phyloP scores from a whole-genome alignment of 2,797 vertebrate genomes.

The Hyperoplus lanceolatus region DNA sequence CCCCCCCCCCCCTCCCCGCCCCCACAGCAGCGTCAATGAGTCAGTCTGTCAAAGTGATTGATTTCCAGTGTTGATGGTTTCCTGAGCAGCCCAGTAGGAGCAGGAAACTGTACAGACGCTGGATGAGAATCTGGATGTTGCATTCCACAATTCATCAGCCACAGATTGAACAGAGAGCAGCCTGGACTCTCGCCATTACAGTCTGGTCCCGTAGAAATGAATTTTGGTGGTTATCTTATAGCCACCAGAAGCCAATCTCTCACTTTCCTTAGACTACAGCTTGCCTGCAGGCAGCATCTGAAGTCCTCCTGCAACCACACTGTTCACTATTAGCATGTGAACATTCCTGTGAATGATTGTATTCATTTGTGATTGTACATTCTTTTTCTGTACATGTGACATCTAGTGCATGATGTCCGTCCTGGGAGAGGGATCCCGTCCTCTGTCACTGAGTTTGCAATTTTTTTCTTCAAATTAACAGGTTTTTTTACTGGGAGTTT shows the following conservation, averaged over 20 bases:
- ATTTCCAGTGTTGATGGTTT: constrained; percentile 52
- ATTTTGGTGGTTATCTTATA: constrained; percentile 26
- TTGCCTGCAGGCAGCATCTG: too few species aligned
- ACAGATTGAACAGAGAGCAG: constrained; percentile 39
- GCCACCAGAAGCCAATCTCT: background rate
- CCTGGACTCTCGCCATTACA: constrained; percentile 48
- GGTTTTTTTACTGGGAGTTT: too few species aligned
- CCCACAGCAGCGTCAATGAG: constrained; percentile 63
- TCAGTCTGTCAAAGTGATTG: constrained; percentile 66
- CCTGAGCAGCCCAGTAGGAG: constrained; percentile 29
- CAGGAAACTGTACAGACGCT: background rate
- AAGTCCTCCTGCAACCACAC: too few species aligned
- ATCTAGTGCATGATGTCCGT: too few species aligned
- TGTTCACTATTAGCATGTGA: too few species aligned
- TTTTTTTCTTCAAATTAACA: too few species aligned
- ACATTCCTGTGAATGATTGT: too few species aligned
- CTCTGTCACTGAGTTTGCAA: too few species aligned
- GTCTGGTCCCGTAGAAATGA: constrained; percentile 37
- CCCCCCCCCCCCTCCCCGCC: background rate
- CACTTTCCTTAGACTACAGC: background rate
- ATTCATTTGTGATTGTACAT: too few species aligned
- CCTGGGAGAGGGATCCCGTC: too few species aligned
- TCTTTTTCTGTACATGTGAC: too few species aligned
- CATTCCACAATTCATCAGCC: constrained; percentile 55
- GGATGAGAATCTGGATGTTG: constrained; percentile 40